Conservation (phyloP, 2,888 invertebrate species). For the Cotesia congregata region DNA sequence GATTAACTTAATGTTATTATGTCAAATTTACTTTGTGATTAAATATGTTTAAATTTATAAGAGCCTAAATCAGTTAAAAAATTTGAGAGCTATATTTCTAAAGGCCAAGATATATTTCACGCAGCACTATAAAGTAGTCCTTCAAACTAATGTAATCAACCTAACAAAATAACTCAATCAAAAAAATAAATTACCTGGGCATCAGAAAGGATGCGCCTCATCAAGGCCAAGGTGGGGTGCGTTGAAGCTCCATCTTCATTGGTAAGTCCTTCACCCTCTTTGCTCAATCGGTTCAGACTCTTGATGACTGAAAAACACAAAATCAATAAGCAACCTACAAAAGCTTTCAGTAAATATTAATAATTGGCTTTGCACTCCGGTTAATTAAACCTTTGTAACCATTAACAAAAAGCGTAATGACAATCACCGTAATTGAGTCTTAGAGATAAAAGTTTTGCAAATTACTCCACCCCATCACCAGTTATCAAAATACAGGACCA, state of each 20-base stretch:
- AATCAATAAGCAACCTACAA: neutral
- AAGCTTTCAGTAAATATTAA: constrained; percentile 4
- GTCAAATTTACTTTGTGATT: too few relatives aligned
- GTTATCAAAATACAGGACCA: neutral
- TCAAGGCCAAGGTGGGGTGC: constrained; percentile 86
- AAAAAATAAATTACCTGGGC: constrained; percentile 77
- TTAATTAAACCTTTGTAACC: neutral
- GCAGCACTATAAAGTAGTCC: neutral
- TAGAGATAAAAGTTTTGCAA: constrained; percentile 1
- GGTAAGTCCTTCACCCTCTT: constrained; percentile 65
- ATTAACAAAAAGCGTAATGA: neutral
- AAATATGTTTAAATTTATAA: too few relatives aligned
- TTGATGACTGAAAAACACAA: constrained; percentile 61
- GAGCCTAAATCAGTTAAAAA: too few relatives aligned
- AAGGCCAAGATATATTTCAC: neutral
- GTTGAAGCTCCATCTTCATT: constrained; percentile 66
- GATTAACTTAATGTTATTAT: too few relatives aligned
- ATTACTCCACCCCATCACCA: constrained; percentile 6
- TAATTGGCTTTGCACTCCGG: neutral
- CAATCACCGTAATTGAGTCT: neutral
- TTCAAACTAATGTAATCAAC: constrained; percentile 22
- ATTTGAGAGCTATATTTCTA: neutral
- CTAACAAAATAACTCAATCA: constrained; percentile 32
- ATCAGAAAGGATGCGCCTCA: constrained; percentile 88
- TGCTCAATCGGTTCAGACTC: constrained; percentile 64